Percentiles rank a stretch among this genome's conserved stretches.
phyloP scores from a whole-genome alignment of 2,113 vertebrate genomes.

The Nyctereutes procyonoides region DNA sequence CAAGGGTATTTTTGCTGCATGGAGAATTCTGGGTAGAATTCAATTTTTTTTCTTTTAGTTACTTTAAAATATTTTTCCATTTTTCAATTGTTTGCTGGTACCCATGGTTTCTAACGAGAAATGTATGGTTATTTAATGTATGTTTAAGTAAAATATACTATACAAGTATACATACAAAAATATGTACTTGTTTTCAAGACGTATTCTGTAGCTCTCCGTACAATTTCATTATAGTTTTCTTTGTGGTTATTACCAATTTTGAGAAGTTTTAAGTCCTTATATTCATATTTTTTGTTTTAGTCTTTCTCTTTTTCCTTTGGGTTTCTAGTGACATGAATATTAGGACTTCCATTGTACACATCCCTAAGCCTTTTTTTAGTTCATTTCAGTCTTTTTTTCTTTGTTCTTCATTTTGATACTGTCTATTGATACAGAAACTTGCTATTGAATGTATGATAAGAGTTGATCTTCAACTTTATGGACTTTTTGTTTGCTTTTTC shows the following conservation, averaged over 20 bases:
- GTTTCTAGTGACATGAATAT: background rate
- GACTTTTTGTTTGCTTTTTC: background rate
- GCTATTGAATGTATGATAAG: background rate
- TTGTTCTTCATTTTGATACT: background rate
- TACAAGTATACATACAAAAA: too few species aligned
- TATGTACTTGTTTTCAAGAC: background rate
- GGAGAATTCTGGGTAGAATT: constrained; percentile 16
- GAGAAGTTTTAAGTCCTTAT: background rate
- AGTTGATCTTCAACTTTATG: background rate
- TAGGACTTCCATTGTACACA: background rate
- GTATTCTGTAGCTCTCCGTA: too few species aligned
- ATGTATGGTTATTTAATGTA: background rate
- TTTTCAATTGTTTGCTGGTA: background rate
- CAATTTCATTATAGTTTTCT: background rate
- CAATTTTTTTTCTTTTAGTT: background rate
- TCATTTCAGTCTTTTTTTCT: background rate
- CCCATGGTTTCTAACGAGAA: background rate
- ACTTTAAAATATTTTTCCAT: background rate
- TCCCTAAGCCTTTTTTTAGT: background rate
- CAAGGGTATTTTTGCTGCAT: background rate
- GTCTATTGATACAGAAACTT: background rate
- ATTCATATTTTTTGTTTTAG: background rate
- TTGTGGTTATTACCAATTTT: background rate
- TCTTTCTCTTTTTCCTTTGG: background rate
- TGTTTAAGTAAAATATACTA: background rate